Evolutionary conservation across 2,113 vertebrate species (phyloP).

Genomic region (Psilopsiagon aurifrons): DNA sequence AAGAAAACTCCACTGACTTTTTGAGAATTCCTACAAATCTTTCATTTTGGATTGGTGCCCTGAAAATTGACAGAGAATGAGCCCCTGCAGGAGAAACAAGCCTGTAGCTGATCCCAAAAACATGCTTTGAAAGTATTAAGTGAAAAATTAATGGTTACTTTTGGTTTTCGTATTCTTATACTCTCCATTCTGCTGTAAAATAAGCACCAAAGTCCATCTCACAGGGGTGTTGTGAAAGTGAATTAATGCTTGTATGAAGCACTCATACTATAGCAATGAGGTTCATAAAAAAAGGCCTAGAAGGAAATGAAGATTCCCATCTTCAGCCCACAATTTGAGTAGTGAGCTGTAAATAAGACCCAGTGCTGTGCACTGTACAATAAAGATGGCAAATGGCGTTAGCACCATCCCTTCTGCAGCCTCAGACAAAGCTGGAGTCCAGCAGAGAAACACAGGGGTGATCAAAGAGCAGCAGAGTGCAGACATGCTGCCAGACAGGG

Average conservation of each 20-base stretch:
- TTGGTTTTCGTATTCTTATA: neutral
- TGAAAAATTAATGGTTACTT: slow-evolving; percentile 47
- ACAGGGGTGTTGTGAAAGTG: neutral
- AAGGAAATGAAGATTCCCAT: neutral
- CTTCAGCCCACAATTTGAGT: neutral
- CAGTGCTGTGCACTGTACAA: neutral
- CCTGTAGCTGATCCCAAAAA: neutral
- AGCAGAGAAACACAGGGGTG: neutral
- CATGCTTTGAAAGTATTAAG: neutral
- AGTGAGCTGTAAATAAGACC: neutral
- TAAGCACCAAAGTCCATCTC: neutral
- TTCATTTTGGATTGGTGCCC: neutral
- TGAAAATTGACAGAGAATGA: neutral
- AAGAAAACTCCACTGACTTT: neutral
- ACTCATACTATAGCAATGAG: neutral
- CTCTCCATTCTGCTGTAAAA: neutral
- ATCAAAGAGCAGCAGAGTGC: neutral
- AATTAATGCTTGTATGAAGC: neutral
- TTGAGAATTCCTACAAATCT: neutral
- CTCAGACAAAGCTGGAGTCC: neutral
- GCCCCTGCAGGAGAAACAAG: neutral
- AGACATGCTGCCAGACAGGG: neutral
- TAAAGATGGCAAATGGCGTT: neutral
- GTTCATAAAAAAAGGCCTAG: neutral
- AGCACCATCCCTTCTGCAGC: neutral